phyloP scores from a whole-genome alignment of 2,888 invertebrate genomes.

The Himalopsyche tibetana region DNA sequence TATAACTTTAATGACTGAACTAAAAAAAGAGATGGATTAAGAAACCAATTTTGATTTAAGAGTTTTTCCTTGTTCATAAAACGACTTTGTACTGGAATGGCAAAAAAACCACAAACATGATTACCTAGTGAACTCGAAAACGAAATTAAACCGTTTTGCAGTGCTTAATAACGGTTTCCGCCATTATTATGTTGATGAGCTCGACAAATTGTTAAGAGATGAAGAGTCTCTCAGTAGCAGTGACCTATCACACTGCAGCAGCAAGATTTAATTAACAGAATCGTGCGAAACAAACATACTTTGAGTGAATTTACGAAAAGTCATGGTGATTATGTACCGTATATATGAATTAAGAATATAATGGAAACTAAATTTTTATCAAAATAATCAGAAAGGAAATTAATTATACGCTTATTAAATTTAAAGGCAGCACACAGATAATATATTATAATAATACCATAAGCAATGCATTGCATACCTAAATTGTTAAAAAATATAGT shows the following conservation, averaged over 20 bases:
- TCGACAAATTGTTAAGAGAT: conserved; percentile 26
- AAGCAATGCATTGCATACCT: too few species aligned
- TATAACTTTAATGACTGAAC: too few species aligned
- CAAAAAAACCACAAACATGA: conserved; percentile 19
- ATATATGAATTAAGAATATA: not conserved
- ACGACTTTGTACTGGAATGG: not conserved
- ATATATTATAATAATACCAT: too few species aligned
- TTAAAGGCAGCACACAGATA: too few species aligned
- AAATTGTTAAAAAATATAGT: too few species aligned
- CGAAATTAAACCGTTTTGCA: conserved; percentile 20
- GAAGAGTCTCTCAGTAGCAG: not conserved
- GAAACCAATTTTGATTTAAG: too few species aligned
- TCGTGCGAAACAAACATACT: conserved; percentile 13
- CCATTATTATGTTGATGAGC: conserved; percentile 26
- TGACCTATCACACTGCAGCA: conserved; percentile 3
- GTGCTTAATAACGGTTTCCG: conserved; percentile 16
- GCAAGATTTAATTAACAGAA: not conserved
- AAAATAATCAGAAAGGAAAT: too few species aligned
- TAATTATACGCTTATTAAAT: too few species aligned
- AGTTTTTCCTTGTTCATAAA: too few species aligned
- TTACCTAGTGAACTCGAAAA: conserved; percentile 39
- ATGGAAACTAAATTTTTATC: not conserved
- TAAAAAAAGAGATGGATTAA: too few species aligned
- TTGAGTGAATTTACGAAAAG: not conserved
- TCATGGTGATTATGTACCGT: conserved; percentile 20